Evolutionary conservation across 2,888 invertebrate genomes (phyloP).

Genomic region (Heliconius sara): DNA sequence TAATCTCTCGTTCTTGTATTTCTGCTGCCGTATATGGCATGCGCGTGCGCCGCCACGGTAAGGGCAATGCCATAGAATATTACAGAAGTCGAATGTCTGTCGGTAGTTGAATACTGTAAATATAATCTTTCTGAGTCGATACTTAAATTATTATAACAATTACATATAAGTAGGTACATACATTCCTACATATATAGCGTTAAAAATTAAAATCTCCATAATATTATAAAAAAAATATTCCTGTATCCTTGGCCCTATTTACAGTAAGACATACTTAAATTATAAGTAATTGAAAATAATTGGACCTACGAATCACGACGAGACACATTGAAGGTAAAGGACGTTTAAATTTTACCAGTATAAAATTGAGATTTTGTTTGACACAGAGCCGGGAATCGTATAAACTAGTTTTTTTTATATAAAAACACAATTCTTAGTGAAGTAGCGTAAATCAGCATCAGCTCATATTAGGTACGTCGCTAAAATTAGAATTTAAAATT

Average conservation of each 20-base stretch:
- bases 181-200: not conserved
- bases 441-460: not conserved
- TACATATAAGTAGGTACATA: too few species aligned
- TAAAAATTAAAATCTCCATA: too few species aligned
- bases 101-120: too few species aligned
- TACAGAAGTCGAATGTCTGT: slow-evolving; percentile 34
- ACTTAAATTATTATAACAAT: too few species aligned
- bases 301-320: slow-evolving; percentile 27
- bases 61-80: slow-evolving; percentile 62
- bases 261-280: slow-evolving; percentile 3
- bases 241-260: not conserved
- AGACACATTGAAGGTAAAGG: slow-evolving; percentile 16
- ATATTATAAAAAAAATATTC: not conserved
- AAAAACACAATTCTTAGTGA: not conserved
- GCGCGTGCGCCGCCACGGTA: slow-evolving; percentile 70
- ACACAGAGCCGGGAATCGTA: not conserved
- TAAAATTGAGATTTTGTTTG: not conserved
- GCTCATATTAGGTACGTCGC: not conserved
- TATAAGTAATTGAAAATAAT: slow-evolving; percentile 32
- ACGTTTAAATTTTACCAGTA: slow-evolving; percentile 10
- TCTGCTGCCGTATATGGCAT: slow-evolving; percentile 73
- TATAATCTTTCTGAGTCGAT: too few species aligned
- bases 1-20: slow-evolving; percentile 79
- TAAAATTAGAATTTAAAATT: not conserved
- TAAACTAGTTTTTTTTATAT: not conserved